Percentiles rank a stretch among this genome's conserved stretches.
Conservation (phyloP, 2,888 invertebrate species). For the Tricholauxania praeusta region DNA sequence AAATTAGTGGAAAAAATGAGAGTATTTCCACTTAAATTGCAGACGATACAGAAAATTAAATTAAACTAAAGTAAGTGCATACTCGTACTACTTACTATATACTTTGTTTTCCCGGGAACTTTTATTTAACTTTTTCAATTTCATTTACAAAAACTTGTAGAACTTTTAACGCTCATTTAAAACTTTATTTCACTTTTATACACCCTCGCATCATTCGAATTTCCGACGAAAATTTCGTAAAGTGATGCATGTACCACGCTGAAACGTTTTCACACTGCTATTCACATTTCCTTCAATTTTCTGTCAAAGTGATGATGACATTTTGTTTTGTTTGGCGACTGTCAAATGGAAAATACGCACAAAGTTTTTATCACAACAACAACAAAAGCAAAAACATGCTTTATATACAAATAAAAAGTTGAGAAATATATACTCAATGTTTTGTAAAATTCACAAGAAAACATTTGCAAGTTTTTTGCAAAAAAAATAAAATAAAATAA, state of each 20-base stretch:
- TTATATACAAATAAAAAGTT: not conserved
- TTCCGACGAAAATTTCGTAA: too few species aligned
- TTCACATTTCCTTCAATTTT: not conserved
- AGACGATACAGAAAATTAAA: too few species aligned
- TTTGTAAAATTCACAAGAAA: conserved; percentile 19
- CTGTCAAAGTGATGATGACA: conserved; percentile 8
- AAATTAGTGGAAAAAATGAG: too few species aligned
- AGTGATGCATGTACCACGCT: too few species aligned
- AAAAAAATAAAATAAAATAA: not conserved
- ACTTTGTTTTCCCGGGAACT: not conserved
- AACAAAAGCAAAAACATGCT: not conserved
- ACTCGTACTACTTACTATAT: too few species aligned
- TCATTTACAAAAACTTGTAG: conserved; percentile 8
- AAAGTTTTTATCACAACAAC: too few species aligned
- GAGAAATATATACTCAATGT: conserved; percentile 17
- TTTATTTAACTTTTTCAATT: conserved; percentile 9
- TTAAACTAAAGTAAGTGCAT: too few species aligned
- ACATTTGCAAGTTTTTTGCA: conserved; percentile 5
- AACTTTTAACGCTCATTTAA: conserved; percentile 12
- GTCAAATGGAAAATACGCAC: not conserved
- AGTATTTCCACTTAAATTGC: too few species aligned
- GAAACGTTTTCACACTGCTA: not conserved
- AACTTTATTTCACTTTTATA: conserved; percentile 3
- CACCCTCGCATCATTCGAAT: too few species aligned
- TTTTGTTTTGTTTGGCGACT: not conserved